Evolutionary conservation across 2,888 invertebrate species (phyloP), one percentile per base, ranked within the genome.

Genomic region (Drosophila prolongata): DNA sequence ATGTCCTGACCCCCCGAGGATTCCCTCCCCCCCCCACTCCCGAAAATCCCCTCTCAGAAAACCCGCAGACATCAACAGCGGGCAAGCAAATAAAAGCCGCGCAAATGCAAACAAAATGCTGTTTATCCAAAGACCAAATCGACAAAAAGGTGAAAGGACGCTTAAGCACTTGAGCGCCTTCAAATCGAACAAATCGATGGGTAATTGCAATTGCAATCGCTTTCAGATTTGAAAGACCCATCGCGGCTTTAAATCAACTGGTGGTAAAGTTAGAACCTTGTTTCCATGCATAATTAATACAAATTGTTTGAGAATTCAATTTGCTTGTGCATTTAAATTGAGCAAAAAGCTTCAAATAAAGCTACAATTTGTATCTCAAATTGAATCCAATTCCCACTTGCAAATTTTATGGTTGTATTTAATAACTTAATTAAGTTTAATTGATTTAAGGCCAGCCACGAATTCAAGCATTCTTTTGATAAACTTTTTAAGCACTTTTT

Each of bases 111-210:
- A 77, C 67, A 81, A 76, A 56, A 42, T 27, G 50, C 34, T 66
- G 55, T 73, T 75, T 73, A 60, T 75, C 75, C 52, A 49, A 44
- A 38, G 72, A 61, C 44, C 40, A 42, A 37, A 54, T 49, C 42
- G 70, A 46, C 50, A 13, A 42, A 73, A 75, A 87, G 89, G 89
- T 85, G 38, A 89, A 87, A 57, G 79, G 44, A 49, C 77, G 64
- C 56, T 66, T 61, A 61, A 75, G 57, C 56, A 43, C 53, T 55
- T 64, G 38, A 43, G 35, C 34, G 44, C 43, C 50, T 73, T 52
- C 49, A 52, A 60, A 44, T 37, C 37, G 50, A 37, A 78, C 24
- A 57, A 87, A 76, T 74, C 68, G 61, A 76, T 62, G 34, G 50
- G 54, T 58, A 69, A 74, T 64, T 72, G 69, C 37, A 16, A 43